A percentile compares a stretch with the other conserved stretches of the same genome.
Conservation (phyloP, 2,888 invertebrate genomes). For the Watsonalla binaria region DNA sequence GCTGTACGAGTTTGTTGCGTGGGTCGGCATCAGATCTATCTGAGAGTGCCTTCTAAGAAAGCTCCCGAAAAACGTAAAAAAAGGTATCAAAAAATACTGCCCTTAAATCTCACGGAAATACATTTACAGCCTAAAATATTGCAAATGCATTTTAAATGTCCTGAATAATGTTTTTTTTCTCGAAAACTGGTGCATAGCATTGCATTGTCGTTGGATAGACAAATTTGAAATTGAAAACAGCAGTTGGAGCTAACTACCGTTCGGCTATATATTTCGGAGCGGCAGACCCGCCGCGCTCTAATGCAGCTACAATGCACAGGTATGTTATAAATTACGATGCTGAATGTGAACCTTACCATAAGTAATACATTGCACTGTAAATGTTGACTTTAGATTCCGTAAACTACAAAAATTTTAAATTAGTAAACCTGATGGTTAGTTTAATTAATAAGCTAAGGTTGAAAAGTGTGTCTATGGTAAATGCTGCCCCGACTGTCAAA, state of each 20-base stretch:
- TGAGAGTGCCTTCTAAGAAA: too few relatives aligned
- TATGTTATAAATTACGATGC: slow-evolving; percentile 10
- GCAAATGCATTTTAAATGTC: slow-evolving; percentile 40
- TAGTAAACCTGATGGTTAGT: too few relatives aligned
- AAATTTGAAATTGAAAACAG: slow-evolving; percentile 72
- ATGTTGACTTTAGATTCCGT: too few relatives aligned
- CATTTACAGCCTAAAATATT: slow-evolving; percentile 14
- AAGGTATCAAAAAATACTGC: too few relatives aligned
- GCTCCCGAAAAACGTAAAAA: too few relatives aligned
- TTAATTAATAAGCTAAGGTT: too few relatives aligned
- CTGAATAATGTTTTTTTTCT: slow-evolving; percentile 48
- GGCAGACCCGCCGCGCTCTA: slow-evolving; percentile 45
- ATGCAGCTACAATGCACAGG: slow-evolving; percentile 48
- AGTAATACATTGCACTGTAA: neutral
- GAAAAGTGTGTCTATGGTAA: too few relatives aligned
- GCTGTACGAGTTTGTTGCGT: too few relatives aligned
- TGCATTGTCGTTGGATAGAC: slow-evolving; percentile 56
- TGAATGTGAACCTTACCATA: too few relatives aligned
- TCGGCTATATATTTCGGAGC: slow-evolving; percentile 44
- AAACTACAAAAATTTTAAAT: neutral
- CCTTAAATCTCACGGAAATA: neutral
- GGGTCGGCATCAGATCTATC: too few relatives aligned
- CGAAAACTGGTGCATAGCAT: slow-evolving; percentile 49
- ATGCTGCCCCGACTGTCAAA: too few relatives aligned
- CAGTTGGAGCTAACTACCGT: slow-evolving; percentile 44